Evolutionary conservation across 2,888 invertebrate genomes (phyloP), one percentile per base, ranked within the genome.

Genomic region (Aleiodes leptofemur): DNA sequence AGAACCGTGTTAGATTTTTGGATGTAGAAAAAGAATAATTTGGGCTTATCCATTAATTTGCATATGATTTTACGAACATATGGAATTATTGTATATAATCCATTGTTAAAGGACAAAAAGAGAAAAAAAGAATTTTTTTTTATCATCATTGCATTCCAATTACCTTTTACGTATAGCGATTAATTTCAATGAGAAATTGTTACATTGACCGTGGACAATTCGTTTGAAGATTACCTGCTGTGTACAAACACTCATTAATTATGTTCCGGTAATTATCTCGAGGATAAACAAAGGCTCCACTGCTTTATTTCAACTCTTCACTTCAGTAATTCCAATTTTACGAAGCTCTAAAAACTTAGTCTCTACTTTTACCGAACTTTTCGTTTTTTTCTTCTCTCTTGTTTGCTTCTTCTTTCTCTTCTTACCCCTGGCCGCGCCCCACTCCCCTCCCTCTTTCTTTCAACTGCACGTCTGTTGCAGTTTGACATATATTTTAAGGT

Each of bases 161-260:
- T 43, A 43, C 43, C 9, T 8, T 43, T 8, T 3, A 9, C 3
- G 43, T 43, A 7, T 9, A 7, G 9, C 43, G 43, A 43, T 43
- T 43, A 55, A 55, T 55, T 55, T 55, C 55, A 55, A 55, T 11
- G 11, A 5, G 43, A 11, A 43, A 43, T 9, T 43, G 4, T 43
- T 8, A 43, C 43, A 43, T 43, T 9, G 43, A 8, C 9, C 43
- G 9, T 43, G 43, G 43, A 43, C 43, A 43, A 43, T 64, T 64
- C 43, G 64, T 23, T 34, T 38, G 14, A 59, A 38, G 31, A 38
- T 14, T 34, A n/a, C n/a, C 59, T 13, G 5, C 4, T 34, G 50
- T 59, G 29, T 48, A 71, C 55, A 31, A 51, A 50, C 61, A 72
- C 57, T 51, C 61, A 38, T 72, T 72, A 72, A 61, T 72, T 61